A percentile compares a stretch with the other conserved stretches of the same genome.
Conservation (phyloP, 2,797 vertebrate genomes). For the Oreortyx pictus region DNA sequence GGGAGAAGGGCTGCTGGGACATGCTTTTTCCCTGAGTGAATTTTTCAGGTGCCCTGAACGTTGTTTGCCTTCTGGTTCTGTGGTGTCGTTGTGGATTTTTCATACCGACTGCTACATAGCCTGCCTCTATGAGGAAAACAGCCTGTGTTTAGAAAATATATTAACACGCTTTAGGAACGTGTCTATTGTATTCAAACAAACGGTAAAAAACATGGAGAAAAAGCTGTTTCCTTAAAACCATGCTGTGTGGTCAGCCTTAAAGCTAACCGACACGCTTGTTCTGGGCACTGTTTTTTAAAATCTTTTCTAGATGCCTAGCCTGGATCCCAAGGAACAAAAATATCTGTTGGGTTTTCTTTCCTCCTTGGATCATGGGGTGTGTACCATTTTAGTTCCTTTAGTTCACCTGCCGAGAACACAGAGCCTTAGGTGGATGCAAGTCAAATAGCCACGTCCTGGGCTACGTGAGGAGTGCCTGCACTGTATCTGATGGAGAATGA, state of each 20-base stretch:
- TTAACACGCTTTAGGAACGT: background rate
- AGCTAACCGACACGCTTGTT: background rate
- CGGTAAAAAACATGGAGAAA: background rate
- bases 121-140: background rate
- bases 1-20: slow-evolving; percentile 44
- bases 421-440: background rate
- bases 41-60: slow-evolving; percentile 31
- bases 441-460: background rate
- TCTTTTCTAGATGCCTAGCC: background rate
- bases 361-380: background rate
- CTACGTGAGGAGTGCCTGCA: background rate
- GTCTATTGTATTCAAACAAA: background rate
- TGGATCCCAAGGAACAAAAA: background rate
- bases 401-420: background rate
- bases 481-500: background rate
- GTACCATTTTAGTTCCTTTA: background rate
- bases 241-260: background rate
- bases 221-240: background rate
- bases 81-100: slow-evolving; percentile 57
- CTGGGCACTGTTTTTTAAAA: background rate
- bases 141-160: slow-evolving; percentile 16
- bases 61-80: slow-evolving; percentile 65
- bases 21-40: slow-evolving; percentile 49
- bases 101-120: background rate
- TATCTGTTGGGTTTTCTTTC: background rate